Evolutionary conservation across 2,113 vertebrate genomes (phyloP).

Genomic region (Turdus rufiventris): DNA sequence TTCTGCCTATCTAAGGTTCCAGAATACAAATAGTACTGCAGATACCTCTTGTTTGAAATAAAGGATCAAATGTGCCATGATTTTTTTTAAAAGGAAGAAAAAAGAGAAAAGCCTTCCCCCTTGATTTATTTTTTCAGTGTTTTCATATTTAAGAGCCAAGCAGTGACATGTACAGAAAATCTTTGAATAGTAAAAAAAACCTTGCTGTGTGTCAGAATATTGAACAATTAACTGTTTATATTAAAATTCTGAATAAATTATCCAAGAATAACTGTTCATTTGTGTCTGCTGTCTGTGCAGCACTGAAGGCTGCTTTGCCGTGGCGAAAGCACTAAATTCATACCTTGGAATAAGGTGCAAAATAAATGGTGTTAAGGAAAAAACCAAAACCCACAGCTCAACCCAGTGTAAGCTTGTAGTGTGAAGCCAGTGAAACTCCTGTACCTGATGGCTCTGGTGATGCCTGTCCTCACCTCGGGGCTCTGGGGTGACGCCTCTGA

Average conservation of each 20-base stretch:
- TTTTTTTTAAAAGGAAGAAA: slow-evolving; percentile 21
- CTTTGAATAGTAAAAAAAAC: slow-evolving; percentile 78
- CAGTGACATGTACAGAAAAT: slow-evolving; percentile 86
- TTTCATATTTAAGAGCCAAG: slow-evolving; percentile 86
- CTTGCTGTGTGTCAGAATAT: slow-evolving; percentile 92
- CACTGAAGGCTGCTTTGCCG: not conserved
- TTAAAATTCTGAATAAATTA: slow-evolving; percentile 96
- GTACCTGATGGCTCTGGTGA: not conserved
- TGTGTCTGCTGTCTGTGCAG: not conserved
- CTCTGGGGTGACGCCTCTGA: not conserved
- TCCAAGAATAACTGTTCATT: slow-evolving; percentile 68
- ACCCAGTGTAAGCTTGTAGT: not conserved
- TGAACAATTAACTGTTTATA: slow-evolving; percentile 98
- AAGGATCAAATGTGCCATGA: slow-evolving; percentile 81
- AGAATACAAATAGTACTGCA: slow-evolving; percentile 51
- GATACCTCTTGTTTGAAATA: slow-evolving; percentile 63
- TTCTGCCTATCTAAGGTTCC: slow-evolving; percentile 57
- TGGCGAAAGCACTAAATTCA: not conserved
- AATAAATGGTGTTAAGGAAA: not conserved
- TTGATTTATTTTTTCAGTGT: slow-evolving; percentile 85
- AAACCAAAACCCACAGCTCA: not conserved
- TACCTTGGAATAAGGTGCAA: not conserved
- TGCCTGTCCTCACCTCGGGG: not conserved
- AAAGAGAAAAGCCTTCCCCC: slow-evolving; percentile 39
- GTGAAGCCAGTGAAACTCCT: not conserved